Evolutionary conservation across 2,797 vertebrate genomes (phyloP), one percentile per base, ranked within the genome.

Genomic region (Epinephelus coioides): DNA sequence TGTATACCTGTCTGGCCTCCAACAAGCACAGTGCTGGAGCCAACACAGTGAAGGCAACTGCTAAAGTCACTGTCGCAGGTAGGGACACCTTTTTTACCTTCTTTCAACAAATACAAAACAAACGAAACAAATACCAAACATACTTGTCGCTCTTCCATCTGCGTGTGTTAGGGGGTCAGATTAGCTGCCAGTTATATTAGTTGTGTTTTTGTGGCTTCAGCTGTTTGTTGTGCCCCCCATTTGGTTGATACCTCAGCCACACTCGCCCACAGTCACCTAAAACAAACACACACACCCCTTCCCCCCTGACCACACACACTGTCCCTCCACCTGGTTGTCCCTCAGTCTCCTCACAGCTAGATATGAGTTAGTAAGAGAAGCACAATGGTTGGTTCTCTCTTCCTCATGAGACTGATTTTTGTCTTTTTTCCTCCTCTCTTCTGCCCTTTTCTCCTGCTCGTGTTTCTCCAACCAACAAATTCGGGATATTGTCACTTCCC

Each of bases 1-100:
- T 99, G 38, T 99, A 97, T 86, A 99, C 98, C 3, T 99, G 98
- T 61, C 94, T 98, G 47, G 98, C 98, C 65, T 97, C 96, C 1
- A 99, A 99, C 89, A 96, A 96, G 53, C 98, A 98, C 69, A 98
- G 94, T 14, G 97, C 97, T 25, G 97, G 97, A 49, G 96, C 96
- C 6, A 97, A 97, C 70, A 97, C 97, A 0, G 97, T 97, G 69
- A 99, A 99, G 92, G 96, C 97, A 0, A 97, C 97, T 0, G 97
- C 97, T 15, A 96, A 94, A 50, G 92, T 99, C 90, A 97, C 96
- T 0, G 89, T 99, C 66, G 93, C 96, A 96, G 98, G 98, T 99
- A 47, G 27, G 9, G 40, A 43, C n/a, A 19, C 3, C 1, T 11
- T 54, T 69, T 53, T 59, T 6, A 66, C 59, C 50, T 30, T 47